Evolutionary conservation across 1,140 invertebrate species (phyloP), one percentile per base, ranked within the genome.

Genomic region (Pogonomyrmex barbatus): DNA sequence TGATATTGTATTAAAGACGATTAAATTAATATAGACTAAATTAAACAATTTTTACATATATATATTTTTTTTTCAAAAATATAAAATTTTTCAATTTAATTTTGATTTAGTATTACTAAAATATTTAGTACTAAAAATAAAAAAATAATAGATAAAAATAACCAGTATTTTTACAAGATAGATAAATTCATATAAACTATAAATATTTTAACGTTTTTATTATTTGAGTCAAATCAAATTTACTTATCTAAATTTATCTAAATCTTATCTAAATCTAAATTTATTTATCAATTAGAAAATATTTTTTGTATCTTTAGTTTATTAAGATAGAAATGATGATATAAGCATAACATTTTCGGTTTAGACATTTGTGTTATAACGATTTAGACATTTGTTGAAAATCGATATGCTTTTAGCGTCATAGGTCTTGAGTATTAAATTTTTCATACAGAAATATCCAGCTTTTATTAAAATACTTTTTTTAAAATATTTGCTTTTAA

Each of bases 401-500:
- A 54, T 68, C 42, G 45, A 79, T 52, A 81, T 81, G 36, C 8
- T 70, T 45, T 56, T 14, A 54, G 30, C 30, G 63, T n/a, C 24
- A 3, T 14, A 54, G 6, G 0, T 58, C 30, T 45, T 71, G 39
- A 12, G 10, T 17, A 71, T 65, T 47, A 62, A 47, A 67, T 79
- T 67, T 45, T 42, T 56, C 12, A 56, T 56, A 56, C 9, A 10
- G 5, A 56, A 33, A 81, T 10, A 70, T 71, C 5, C 33, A 45
- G 30, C 10, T 24, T 30, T 71, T 6, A 6, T 56, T 65, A 42
- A 8, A 8, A n/a, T 56, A 45, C 45, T 76, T 60, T 60, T 60
- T 8, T 17, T 12, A 78, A 78, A 36, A 0, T 78, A 47, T 63
- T 60, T 77, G 73, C n/a, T 76, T 58, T 60, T 76, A 75, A 75